A percentile compares a stretch with the other conserved stretches of the same genome.
Conservation (phyloP, 1,140 invertebrate genomes). For the Pseudomyrmex flavicornis region DNA sequence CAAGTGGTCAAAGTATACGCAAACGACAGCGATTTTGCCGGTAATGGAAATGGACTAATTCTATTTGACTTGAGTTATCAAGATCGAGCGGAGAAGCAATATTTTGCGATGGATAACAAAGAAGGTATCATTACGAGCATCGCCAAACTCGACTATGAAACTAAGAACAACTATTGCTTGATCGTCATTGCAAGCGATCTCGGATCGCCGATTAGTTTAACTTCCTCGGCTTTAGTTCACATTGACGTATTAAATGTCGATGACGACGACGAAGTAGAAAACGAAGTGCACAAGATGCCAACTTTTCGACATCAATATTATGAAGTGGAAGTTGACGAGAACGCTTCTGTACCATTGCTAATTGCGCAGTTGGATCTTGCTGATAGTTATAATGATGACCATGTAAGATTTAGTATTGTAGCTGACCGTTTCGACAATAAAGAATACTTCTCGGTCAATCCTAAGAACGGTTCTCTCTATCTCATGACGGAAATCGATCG, state of each 20-base stretch:
- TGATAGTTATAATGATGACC: constrained; percentile 85
- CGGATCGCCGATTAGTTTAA: constrained; percentile 90
- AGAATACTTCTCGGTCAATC: constrained; percentile 89
- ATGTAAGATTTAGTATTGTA: constrained; percentile 87
- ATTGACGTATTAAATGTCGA: constrained; percentile 89
- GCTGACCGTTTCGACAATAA: constrained; percentile 86
- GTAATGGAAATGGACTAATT: constrained; percentile 93
- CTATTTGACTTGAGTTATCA: constrained; percentile 89
- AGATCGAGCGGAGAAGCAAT: constrained; percentile 84
- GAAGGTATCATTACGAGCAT: constrained; percentile 92
- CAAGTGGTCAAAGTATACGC: constrained; percentile 91
- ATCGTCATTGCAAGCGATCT: constrained; percentile 93
- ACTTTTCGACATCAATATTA: constrained; percentile 91
- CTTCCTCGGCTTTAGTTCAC: constrained; percentile 90
- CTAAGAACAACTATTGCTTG: constrained; percentile 88
- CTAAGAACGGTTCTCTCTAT: constrained; percentile 90
- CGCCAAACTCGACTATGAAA: constrained; percentile 90
- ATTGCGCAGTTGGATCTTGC: constrained; percentile 90
- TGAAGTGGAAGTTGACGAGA: constrained; percentile 92
- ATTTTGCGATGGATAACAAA: constrained; percentile 92
- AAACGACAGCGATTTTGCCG: constrained; percentile 93
- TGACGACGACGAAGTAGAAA: constrained; percentile 70
- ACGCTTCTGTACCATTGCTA: constrained; percentile 89
- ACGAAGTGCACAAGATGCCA: constrained; percentile 84
- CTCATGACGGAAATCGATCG: constrained; percentile 89